Evolutionary conservation across 2,113 vertebrate genomes (phyloP).

Genomic region (Tympanuchus pallidicinctus): DNA sequence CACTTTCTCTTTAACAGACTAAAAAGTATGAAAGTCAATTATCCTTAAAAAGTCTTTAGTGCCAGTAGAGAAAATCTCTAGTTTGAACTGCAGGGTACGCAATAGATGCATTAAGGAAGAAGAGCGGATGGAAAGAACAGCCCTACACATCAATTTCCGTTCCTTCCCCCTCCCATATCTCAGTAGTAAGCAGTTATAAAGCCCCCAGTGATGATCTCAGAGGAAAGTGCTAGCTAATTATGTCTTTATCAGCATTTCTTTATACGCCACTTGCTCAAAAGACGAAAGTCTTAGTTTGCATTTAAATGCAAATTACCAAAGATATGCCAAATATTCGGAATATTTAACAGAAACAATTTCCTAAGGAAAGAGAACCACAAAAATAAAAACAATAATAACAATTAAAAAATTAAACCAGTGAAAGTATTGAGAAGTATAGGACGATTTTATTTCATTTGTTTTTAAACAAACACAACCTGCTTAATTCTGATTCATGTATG

Average conservation of each 20-base stretch:
- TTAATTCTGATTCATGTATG: background rate
- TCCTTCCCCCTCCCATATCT: background rate
- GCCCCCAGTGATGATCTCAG: slow-evolving; percentile 15
- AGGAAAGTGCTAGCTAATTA: slow-evolving; percentile 56
- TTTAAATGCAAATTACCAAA: slow-evolving; percentile 55
- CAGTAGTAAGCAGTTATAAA: slow-evolving; percentile 12
- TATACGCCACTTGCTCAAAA: slow-evolving; percentile 36
- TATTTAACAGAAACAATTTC: background rate
- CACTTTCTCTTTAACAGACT: background rate
- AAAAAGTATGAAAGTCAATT: background rate
- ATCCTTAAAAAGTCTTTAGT: background rate
- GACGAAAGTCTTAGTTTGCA: slow-evolving; percentile 29
- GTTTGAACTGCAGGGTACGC: background rate
- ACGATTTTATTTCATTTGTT: background rate
- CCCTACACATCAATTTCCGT: background rate
- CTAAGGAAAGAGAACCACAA: background rate
- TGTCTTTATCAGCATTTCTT: slow-evolving; percentile 53
- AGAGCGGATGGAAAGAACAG: background rate
- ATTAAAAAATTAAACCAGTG: background rate
- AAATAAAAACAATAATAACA: background rate
- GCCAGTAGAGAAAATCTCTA: background rate
- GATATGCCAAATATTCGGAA: slow-evolving; percentile 21
- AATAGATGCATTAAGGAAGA: background rate
- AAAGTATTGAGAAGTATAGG: background rate
- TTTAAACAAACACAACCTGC: slow-evolving; percentile 14